Evolutionary conservation across 2,797 vertebrate genomes (phyloP).

Genomic region (Molothrus aeneus): DNA sequence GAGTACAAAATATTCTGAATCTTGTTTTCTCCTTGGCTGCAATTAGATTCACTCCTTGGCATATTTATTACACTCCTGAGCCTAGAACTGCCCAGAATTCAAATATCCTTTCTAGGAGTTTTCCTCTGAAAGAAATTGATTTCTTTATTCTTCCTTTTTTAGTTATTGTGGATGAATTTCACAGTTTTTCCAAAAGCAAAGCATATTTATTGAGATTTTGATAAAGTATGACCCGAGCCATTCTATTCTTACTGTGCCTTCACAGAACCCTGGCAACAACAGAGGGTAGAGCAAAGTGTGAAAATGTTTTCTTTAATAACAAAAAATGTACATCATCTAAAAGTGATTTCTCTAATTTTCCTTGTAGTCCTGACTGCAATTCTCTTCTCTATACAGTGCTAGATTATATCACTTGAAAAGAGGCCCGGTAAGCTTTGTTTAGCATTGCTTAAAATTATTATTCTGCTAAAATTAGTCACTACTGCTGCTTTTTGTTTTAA

Average conservation of each 20-base stretch:
- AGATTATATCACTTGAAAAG: background rate
- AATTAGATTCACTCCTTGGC: background rate
- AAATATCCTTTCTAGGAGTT: background rate
- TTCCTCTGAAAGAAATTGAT: background rate
- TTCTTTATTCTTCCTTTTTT: background rate
- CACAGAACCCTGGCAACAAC: background rate
- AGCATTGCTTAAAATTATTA: background rate
- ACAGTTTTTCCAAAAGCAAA: background rate
- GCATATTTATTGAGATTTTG: background rate
- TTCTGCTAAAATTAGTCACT: constrained; percentile 55
- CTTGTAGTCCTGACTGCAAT: background rate
- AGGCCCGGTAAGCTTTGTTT: background rate
- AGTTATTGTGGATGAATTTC: background rate
- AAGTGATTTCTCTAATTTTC: background rate
- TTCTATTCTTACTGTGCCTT: background rate
- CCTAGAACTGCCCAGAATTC: background rate
- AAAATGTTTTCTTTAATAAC: background rate
- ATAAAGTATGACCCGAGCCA: background rate
- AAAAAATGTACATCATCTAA: background rate
- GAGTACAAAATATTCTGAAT: background rate
- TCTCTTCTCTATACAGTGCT: background rate
- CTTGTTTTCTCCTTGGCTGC: background rate
- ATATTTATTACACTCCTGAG: background rate
- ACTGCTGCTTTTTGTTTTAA: constrained; percentile 45
- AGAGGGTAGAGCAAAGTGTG: background rate